These are phyloP conservation scores for Proteles cristata DNA, from an alignment of 2,113 vertebrate genomes.

Conservation along the genomic window DNA sequence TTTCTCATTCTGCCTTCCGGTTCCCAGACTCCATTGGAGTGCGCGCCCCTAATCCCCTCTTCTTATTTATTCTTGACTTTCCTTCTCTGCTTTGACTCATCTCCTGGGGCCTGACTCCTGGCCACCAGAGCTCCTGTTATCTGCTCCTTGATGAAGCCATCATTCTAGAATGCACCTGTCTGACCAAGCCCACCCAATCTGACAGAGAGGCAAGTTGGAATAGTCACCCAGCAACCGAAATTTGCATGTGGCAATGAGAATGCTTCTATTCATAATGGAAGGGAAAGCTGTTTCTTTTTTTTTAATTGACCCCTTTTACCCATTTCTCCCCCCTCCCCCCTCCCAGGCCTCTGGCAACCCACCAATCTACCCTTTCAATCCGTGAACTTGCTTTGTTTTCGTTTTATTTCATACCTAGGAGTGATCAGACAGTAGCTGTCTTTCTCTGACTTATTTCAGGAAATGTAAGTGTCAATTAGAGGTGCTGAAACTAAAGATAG, in stretches of 20 bases:
- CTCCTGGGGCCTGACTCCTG: neutral
- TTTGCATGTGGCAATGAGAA: rapidly evolving
- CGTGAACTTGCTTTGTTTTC: neutral
- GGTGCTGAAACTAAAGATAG: neutral
- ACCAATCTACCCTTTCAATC: neutral
- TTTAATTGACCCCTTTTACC: neutral
- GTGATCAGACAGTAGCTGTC: neutral
- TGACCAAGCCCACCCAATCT: neutral
- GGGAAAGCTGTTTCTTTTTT: neutral
- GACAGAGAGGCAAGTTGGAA: neutral
- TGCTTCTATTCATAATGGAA: rapidly evolving
- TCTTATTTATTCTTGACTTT: neutral
- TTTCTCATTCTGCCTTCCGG: neutral
- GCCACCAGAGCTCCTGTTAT: neutral
- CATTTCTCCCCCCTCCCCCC: neutral
- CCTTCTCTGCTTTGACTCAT: neutral
- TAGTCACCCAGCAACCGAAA: neutral
- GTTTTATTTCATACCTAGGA: neutral
- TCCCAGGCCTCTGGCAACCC: neutral
- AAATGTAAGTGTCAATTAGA: neutral
- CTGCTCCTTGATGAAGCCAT: neutral
- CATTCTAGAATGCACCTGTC: neutral
- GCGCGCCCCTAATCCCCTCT: neutral
- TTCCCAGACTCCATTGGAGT: neutral
- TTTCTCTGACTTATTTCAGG: neutral